Base-by-base conservation (phyloP, 2,113 vertebrate genomes). In the Corydoras maculifer region DNA sequence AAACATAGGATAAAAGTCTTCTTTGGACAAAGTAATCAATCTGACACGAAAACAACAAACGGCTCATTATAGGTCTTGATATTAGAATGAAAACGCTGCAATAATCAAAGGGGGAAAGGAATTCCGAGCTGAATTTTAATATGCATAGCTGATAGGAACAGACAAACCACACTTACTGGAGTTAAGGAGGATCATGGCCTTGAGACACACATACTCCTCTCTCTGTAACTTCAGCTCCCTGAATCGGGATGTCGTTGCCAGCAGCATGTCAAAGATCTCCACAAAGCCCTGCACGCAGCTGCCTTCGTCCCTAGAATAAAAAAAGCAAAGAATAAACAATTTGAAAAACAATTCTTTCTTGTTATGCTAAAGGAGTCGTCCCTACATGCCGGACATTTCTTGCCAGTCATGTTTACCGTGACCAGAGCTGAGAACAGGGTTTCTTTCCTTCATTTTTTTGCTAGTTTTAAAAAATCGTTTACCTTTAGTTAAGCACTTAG, bases 121-220 rank as follows among this genome's bases (percentile, higher is more conserved):
- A 43, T 43, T 43, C 50, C 64, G 25, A 7, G 5, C 3, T 4
- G 35, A 15, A 68, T 59, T 60, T 68, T 14, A 35, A 1, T 14
- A 11, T 51, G n/a, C 32, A 15, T 11, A 14, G 43, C 12, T 13
- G 32, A 31, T 63, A 3, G 5, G 8, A 3, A 48, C 31, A 60
- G 6, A 59, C 32, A 58, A 49, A 43, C 12, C 12, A 53, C 14
- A 95, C 97, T 95, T 86, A 99, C 97, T 98, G 84, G 97, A 94
- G 87, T 98, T 99, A 66, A 99, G 94, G 68, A 98, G 95, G 80
- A 99, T 91, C 93, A 99, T 95, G 86, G 94, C 93, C 89, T 99
- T 99, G 85, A 99, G 93, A 84, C 97, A 99, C 72, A 98, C 86
- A 57, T 94, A 99, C 80, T 99, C 97, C 80, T 96, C 94, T 81